A percentile compares a stretch with the other conserved stretches of the same genome.
Evolutionary conservation across 2,888 invertebrate species (phyloP).

Genomic region (Lissonota sp.): DNA sequence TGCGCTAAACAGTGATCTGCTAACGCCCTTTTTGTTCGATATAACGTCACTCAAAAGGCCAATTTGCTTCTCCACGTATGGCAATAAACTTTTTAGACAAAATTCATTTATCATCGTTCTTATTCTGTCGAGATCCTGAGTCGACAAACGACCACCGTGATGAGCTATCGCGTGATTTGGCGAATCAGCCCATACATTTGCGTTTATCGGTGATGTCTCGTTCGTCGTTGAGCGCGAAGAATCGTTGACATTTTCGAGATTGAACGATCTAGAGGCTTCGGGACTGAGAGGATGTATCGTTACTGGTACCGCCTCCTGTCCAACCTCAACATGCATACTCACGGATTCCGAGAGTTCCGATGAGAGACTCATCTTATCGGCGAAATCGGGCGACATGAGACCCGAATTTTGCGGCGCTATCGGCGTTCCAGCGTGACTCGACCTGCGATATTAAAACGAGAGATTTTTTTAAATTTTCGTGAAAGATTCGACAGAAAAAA

Average conservation of each 20-base stretch:
- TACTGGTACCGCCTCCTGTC: constrained; percentile 85
- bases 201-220: constrained; percentile 81
- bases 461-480: background rate
- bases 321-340: constrained; percentile 83
- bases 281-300: constrained; percentile 91
- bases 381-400: constrained; percentile 76
- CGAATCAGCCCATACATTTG: constrained; percentile 87
- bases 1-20: constrained; percentile 96
- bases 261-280: constrained; percentile 85
- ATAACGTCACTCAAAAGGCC: constrained; percentile 91
- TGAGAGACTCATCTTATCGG: constrained; percentile 76
- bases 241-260: constrained; percentile 62
- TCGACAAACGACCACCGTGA: constrained; percentile 92
- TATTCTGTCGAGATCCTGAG: constrained; percentile 93
- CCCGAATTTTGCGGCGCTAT: constrained; percentile 75
- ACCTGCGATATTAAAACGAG: constrained; percentile 67
- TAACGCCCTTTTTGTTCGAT: constrained; percentile 95
- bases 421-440: constrained; percentile 81
- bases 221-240: constrained; percentile 60
- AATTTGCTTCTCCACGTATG: constrained; percentile 96
- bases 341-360: constrained; percentile 76
- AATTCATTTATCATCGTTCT: constrained; percentile 95
- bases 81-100: constrained; percentile 92
- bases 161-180: constrained; percentile 85
- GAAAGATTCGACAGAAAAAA: too few species aligned